Evolutionary conservation across 2,888 invertebrate genomes (phyloP).

Genomic region (Drosophila nr. medialis): DNA sequence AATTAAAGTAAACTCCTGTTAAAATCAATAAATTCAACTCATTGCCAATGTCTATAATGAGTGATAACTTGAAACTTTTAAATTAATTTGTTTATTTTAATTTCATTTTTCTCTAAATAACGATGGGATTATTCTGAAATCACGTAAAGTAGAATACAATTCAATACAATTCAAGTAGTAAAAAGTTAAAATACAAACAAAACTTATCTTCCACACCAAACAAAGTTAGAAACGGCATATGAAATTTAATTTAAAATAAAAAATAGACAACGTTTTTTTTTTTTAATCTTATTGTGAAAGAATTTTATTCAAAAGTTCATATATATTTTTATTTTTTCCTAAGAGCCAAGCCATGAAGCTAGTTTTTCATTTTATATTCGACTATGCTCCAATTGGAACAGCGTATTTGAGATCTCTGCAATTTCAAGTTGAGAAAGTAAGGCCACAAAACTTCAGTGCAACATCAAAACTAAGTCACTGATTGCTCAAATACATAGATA

Average conservation of each 20-base stretch:
- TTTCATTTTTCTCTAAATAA: not conserved
- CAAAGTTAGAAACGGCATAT: not conserved
- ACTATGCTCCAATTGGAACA: constrained; percentile 17
- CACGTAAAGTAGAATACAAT: not conserved
- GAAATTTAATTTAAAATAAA: not conserved
- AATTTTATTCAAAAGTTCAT: not conserved
- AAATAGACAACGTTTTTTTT: not conserved
- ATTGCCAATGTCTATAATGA: not conserved
- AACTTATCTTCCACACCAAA: not conserved
- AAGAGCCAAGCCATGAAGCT: not conserved
- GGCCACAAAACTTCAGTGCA: constrained; percentile 70
- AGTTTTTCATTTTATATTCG: not conserved
- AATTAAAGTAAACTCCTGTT: not conserved
- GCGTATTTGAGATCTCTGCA: constrained; percentile 34
- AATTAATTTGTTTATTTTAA: not conserved
- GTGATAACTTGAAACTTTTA: not conserved
- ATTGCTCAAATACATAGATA: constrained; percentile 62
- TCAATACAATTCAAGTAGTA: not conserved
- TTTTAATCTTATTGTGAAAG: not conserved
- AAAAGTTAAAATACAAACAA: not conserved
- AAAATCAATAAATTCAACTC: not conserved
- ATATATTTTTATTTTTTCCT: not conserved
- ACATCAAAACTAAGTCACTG: constrained; percentile 68
- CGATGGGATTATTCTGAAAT: not conserved
- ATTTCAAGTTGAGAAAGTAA: constrained; percentile 49